phyloP scores from a whole-genome alignment of 2,888 invertebrate genomes.

The Rhaphigaster nebulosa region DNA sequence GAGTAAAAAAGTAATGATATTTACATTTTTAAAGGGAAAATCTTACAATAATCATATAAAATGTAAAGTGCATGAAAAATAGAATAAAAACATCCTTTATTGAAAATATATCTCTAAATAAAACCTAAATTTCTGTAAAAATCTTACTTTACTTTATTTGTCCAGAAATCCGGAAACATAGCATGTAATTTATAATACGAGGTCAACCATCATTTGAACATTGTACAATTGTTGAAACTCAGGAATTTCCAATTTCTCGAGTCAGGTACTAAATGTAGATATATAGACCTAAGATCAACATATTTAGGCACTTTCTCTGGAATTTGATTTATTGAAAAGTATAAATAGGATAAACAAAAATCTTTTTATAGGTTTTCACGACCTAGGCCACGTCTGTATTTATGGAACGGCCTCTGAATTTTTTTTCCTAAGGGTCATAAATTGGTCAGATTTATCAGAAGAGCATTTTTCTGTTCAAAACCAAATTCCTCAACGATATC shows the following conservation, averaged over 20 bases:
- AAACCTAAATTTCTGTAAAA: too few relatives aligned
- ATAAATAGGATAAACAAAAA: conserved; percentile 7
- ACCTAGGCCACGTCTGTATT: background rate
- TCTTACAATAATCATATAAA: too few relatives aligned
- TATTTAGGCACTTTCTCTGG: background rate
- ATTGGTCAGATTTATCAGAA: background rate
- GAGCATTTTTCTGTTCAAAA: background rate
- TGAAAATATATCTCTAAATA: too few relatives aligned
- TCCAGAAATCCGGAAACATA: too few relatives aligned
- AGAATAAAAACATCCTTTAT: too few relatives aligned
- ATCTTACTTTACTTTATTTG: too few relatives aligned
- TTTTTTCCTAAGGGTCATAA: background rate
- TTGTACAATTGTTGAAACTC: too few relatives aligned
- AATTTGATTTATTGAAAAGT: background rate
- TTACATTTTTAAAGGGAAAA: too few relatives aligned
- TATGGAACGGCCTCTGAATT: background rate
- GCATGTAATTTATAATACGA: too few relatives aligned
- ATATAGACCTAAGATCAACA: background rate
- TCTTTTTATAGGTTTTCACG: background rate
- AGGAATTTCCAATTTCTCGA: background rate
- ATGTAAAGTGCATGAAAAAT: too few relatives aligned
- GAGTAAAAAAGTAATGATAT: too few relatives aligned
- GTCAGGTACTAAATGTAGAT: background rate
- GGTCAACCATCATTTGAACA: too few relatives aligned
- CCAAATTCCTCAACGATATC: background rate